Conservation (phyloP, 1,140 invertebrate species). For the Aricia agestis region DNA sequence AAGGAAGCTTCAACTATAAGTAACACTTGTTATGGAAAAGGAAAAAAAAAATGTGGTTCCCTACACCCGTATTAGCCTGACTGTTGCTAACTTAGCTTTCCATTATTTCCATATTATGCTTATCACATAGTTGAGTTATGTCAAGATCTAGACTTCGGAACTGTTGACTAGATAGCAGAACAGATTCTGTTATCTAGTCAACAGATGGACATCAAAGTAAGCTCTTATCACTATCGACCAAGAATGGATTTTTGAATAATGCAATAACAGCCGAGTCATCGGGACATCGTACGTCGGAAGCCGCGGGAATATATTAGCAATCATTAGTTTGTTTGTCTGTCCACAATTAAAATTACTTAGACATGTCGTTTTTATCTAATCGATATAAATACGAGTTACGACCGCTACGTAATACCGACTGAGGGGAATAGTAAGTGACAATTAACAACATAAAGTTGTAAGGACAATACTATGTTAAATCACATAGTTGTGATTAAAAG, state of each 20-base stretch:
- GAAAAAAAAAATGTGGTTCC: too few relatives aligned
- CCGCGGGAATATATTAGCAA: conserved; percentile 32
- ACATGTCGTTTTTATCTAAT: conserved; percentile 24
- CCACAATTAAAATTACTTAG: conserved; percentile 2
- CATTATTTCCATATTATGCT: too few relatives aligned
- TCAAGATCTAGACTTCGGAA: too few relatives aligned
- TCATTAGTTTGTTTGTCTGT: conserved; percentile 33
- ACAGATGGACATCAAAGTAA: neutral
- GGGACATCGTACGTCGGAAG: neutral
- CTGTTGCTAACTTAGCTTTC: too few relatives aligned
- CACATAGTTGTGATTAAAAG: too few relatives aligned
- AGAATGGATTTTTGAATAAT: neutral
- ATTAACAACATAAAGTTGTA: neutral
- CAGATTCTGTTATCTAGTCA: neutral
- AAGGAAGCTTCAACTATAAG: too few relatives aligned
- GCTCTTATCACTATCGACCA: neutral
- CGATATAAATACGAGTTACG: conserved; percentile 13
- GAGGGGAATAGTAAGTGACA: conserved; percentile 4
- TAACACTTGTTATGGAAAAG: too few relatives aligned
- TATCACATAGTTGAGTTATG: too few relatives aligned
- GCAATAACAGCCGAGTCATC: neutral
- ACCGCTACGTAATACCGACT: conserved; percentile 14
- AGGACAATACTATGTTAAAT: neutral
- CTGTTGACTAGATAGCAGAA: too few relatives aligned
- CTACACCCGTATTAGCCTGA: too few relatives aligned